Evolutionary conservation across 2,113 vertebrate genomes (phyloP), one percentile per base, ranked within the genome.

Genomic region (Centropus unirufus): DNA sequence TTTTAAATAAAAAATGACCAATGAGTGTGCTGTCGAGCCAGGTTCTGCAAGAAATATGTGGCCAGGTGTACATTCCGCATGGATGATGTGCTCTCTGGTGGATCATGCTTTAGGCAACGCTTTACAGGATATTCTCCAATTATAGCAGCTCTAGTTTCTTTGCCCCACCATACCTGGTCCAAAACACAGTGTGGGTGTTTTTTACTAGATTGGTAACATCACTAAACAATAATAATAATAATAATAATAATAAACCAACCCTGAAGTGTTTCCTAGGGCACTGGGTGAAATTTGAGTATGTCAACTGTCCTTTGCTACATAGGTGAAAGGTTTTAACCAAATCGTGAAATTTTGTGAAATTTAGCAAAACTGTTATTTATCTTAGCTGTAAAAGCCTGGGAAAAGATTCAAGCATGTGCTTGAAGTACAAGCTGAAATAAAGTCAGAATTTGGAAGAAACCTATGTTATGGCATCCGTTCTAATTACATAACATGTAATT

Each of bases 31-130:
- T 54, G 12, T 40, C 27, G 32, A 52, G 26, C 5, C 3, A 17
- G 29, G 49, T 63, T 58, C 54, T 54, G 59, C 54, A 14, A 58
- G 8, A 24, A 61, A 0, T 2, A 12, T 0, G 8, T 39, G 36
- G 7, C n/a, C 9, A 36, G 12, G 1, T 13, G 3, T 47, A 19
- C 10, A 8, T 5, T 13, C 44, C 2, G 1, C 54, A 2, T 3
- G 22, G 64, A 9, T 32, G n/a, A 15, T 20, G 26, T 18, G 15
- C 9, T 88, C 47, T 39, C 6, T 8, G 19, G 46, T 19, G 47
- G 47, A 49, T 21, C 47, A 49, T 11, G 11, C 47, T 49, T 47
- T 49, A 49, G 47, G 47, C 21, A 49, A 49, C 21, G 12, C 20
- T 49, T n/a, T n/a, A n/a, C n/a, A n/a, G n/a, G n/a, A n/a, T n/a